phyloP scores from a whole-genome alignment of 2,888 invertebrate species.

The Pasiphila rectangulata region DNA sequence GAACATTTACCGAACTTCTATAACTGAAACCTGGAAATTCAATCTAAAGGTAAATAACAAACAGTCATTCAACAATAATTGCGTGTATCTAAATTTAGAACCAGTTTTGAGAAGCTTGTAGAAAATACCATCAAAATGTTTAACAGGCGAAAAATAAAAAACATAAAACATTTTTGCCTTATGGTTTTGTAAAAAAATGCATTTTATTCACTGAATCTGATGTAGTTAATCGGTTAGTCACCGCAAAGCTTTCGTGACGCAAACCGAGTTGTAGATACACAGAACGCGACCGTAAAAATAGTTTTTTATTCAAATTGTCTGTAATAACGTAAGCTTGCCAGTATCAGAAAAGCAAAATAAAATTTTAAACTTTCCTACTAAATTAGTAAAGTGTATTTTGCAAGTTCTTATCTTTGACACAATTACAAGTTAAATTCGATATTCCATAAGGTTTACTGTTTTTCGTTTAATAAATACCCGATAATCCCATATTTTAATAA shows the following conservation, averaged over 20 bases:
- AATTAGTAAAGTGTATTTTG: neutral
- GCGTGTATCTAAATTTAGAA: no score
- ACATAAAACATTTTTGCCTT: conserved; percentile 6
- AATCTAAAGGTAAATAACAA: no score
- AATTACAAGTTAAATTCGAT: no score
- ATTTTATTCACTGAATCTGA: conserved; percentile 18
- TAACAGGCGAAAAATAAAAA: no score
- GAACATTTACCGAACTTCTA: no score
- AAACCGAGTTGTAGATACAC: conserved; percentile 11
- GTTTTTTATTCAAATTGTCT: conserved; percentile 17
- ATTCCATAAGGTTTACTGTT: no score
- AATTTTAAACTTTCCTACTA: neutral
- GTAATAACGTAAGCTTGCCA: neutral
- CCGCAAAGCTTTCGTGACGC: conserved; percentile 26
- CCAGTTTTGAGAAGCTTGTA: no score
- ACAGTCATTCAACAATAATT: neutral
- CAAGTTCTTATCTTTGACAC: no score
- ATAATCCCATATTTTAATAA: no score
- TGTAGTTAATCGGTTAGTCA: conserved; percentile 30
- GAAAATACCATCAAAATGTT: no score
- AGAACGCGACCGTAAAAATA: conserved; percentile 28
- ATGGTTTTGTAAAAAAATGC: conserved; percentile 12
- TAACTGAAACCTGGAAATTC: no score
- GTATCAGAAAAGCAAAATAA: neutral
- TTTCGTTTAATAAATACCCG: no score